A percentile compares a stretch with the other conserved stretches of the same genome.
phyloP scores from a whole-genome alignment of 2,113 vertebrate species.

The Corythaeola cristata region DNA sequence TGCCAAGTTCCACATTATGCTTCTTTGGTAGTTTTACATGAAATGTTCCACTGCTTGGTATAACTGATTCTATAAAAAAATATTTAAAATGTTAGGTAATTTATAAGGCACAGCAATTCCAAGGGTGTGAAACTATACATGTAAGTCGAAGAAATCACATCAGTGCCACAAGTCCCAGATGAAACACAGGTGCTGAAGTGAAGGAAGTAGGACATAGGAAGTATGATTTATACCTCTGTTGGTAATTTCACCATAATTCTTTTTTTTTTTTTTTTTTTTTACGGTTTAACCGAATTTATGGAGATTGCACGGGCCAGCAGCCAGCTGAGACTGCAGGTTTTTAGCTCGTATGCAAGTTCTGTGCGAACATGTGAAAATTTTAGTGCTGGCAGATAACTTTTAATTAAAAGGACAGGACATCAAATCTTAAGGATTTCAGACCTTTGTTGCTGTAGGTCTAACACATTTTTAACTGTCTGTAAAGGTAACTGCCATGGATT shows the following conservation, averaged over 20 bases:
- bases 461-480: neutral
- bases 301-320: neutral
- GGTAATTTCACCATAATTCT: neutral
- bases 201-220: neutral
- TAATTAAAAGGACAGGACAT: constrained; percentile 17
- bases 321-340: constrained; percentile 25
- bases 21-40: constrained; percentile 99
- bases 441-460: neutral
- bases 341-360: neutral
- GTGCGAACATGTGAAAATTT: neutral
- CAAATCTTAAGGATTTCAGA: neutral
- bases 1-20: constrained; percentile 94
- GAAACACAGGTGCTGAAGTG: neutral
- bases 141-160: neutral
- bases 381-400: neutral
- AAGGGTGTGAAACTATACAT: neutral
- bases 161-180: neutral
- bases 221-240: neutral
- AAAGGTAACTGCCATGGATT: neutral
- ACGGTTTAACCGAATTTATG: constrained; percentile 32
- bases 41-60: constrained; percentile 97
- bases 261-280: neutral
- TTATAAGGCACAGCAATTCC: neutral
- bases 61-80: constrained; percentile 88
- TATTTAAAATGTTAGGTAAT: neutral